Conservation (phyloP, 2,797 vertebrate species). For the Cynodonichthys magdalenae region DNA sequence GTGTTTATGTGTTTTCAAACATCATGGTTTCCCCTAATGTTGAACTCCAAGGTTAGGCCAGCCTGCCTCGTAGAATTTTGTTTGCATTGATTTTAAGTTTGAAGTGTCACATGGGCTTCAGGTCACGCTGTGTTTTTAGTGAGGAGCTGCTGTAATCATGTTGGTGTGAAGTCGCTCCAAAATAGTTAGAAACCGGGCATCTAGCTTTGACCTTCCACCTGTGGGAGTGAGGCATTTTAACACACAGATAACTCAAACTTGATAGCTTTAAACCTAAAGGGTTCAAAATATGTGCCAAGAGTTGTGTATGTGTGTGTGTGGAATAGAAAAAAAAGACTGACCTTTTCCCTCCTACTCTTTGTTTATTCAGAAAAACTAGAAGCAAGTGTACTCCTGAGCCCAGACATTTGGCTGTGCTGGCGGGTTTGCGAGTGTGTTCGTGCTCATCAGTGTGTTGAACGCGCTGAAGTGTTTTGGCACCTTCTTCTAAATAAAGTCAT, state of each 20-base stretch:
- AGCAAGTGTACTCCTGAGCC: conserved; percentile 9
- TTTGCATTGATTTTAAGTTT: conserved; percentile 35
- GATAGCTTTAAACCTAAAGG: conserved; percentile 26
- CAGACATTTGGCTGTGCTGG: not conserved
- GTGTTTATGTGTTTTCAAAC: conserved; percentile 11
- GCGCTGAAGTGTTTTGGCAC: conserved; percentile 33
- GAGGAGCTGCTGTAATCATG: not conserved
- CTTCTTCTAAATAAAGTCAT: conserved; percentile 42
- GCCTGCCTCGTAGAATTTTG: conserved; percentile 35
- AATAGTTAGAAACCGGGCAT: conserved; percentile 21
- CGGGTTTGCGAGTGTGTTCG: not conserved
- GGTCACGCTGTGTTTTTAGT: conserved; percentile 15
- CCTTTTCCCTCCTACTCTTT: conserved; percentile 19
- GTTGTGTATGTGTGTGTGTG: conserved; percentile 5
- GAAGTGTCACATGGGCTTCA: conserved; percentile 23
- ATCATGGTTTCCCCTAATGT: conserved; percentile 27
- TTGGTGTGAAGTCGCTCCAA: conserved; percentile 1
- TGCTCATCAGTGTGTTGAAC: conserved; percentile 3
- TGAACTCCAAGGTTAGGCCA: conserved; percentile 35
- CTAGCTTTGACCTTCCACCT: conserved; percentile 16
- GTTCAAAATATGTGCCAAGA: conserved; percentile 13
- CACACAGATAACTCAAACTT: conserved; percentile 34
- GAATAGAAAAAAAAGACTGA: conserved; percentile 9
- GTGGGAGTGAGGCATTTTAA: conserved; percentile 39
- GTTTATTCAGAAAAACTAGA: conserved; percentile 43